Conservation (phyloP, 2,888 invertebrate species). For the Eupithecia inturbata region DNA sequence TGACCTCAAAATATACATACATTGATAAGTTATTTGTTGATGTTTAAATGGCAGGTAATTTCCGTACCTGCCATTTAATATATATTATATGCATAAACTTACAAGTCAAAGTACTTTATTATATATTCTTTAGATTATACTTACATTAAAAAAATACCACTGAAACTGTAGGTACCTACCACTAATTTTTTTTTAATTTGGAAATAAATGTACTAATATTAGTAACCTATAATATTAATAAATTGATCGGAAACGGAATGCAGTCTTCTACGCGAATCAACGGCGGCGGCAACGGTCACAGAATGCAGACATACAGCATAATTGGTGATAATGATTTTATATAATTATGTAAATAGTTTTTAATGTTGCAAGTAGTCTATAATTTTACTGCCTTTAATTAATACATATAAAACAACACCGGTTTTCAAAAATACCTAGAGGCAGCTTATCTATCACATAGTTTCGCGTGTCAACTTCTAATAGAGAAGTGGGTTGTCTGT, state of each 20-base stretch:
- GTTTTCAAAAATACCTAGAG: background rate
- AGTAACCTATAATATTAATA: background rate
- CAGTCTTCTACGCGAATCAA: background rate
- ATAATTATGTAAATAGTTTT: background rate
- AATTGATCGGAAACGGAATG: background rate
- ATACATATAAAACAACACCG: background rate
- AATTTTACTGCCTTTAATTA: too few relatives aligned
- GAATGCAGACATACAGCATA: background rate
- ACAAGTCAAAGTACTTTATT: too few relatives aligned
- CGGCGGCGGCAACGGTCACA: background rate
- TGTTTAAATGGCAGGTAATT: background rate
- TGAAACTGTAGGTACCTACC: too few relatives aligned
- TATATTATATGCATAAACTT: too few relatives aligned
- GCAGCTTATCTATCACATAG: background rate
- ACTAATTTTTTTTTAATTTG: too few relatives aligned
- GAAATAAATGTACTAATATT: too few relatives aligned
- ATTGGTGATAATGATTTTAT: background rate
- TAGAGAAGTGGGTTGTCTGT: constrained; percentile 6
- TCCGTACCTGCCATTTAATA: too few relatives aligned
- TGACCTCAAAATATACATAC: constrained; percentile 9
- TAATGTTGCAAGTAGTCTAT: background rate
- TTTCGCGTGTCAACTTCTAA: constrained; percentile 25
- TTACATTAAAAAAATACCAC: too few relatives aligned
- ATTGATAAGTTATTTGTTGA: constrained; percentile 1
- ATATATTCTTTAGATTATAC: too few relatives aligned